Base-by-base conservation (phyloP, 1,140 invertebrate species). In the Drosophila grimshawi region DNA sequence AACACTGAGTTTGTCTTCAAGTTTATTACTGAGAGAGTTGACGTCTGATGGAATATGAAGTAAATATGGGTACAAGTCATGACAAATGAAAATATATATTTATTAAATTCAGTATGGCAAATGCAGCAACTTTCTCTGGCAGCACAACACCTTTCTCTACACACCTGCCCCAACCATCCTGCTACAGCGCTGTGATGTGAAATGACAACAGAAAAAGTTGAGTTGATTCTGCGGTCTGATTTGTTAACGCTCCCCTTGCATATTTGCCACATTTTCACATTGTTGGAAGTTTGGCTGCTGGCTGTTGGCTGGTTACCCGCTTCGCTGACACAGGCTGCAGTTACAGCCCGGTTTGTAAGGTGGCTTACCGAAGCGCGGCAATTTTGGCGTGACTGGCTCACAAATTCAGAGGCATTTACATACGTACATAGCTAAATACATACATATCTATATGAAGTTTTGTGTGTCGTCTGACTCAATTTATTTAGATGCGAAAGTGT, bases 401-500 rank as follows among this genome's bases (percentile, higher is more conserved):
- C 52, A 57, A 19, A 19, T 19, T 19, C 46, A 53, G 30, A 56
- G 46, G 46, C 27, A 46, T 4, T 33, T 41, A 33, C 4, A 29
- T n/a, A n/a, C n/a, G 1, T 45, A n/a, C 19, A 7, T 39, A 19
- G 7, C 39, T 41, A 33, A 4, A 29, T n/a, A n/a, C n/a, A 2
- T 45, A n/a, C 19, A n/a, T 33, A 19, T 35, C 4, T 51, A 29
- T 39, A 30, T 68, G 66, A 0, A 19, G 2, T 19, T 19, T 19
- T 60, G 51, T 66, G 48, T 48, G 46, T 62, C 46, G 79, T 64
- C 63, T 79, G 82, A 86, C 71, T 86, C 82, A 86, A 86, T 88
- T 86, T 88, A 88, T 82, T 88, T 68, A 70, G 86, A 57, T 83
- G 62, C 76, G 63, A 76, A 78, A 82, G 46, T 70, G 80, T 88